These are phyloP conservation scores for Micrastur ruficollis DNA, from an alignment of 2,797 vertebrate species.

Conservation along the genomic window DNA sequence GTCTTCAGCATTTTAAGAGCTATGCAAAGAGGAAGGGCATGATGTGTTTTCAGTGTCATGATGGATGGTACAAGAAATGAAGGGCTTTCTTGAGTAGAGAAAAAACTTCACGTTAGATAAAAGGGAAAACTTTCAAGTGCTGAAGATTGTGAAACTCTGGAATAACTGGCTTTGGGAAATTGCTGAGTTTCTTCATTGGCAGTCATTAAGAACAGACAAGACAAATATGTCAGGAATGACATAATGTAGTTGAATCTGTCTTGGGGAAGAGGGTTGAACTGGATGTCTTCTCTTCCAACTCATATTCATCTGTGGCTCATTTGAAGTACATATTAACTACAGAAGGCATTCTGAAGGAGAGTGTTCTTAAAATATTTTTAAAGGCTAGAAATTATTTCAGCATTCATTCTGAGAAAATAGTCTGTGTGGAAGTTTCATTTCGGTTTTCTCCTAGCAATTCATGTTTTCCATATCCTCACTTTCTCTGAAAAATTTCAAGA, in stretches of 20 bases:
- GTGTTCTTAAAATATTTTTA: not conserved
- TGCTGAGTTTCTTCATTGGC: not conserved
- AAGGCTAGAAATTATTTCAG: not conserved
- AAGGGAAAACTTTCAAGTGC: not conserved
- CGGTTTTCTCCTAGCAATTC: not conserved
- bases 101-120: not conserved
- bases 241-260: not conserved
- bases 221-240: conserved; percentile 28
- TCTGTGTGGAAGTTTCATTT: not conserved
- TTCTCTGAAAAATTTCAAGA: conserved; percentile 7
- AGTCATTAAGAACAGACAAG: not conserved
- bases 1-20: not conserved
- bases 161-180: not conserved
- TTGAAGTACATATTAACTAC: not conserved
- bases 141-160: not conserved
- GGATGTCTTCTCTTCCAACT: not conserved
- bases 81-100: not conserved
- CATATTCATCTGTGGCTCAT: not conserved
- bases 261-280: not conserved
- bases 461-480: not conserved
- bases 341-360: not conserved
- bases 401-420: not conserved
- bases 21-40: not conserved
- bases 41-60: not conserved
- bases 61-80: not conserved